Base-by-base conservation (phyloP, 2,888 invertebrate genomes). In the Oscheius sp. region DNA sequence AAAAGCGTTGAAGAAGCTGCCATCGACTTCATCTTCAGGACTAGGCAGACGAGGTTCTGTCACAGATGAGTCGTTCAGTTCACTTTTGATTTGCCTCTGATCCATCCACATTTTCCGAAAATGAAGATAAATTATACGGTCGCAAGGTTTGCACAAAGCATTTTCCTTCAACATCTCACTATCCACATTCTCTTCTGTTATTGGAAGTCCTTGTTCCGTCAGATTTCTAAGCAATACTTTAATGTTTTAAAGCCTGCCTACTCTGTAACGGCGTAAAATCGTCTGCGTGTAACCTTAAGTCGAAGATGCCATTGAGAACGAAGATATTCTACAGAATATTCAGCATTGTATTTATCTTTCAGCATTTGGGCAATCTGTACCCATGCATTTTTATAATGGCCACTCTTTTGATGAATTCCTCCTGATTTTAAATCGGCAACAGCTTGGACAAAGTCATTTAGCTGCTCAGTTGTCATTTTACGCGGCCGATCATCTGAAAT, bases 261-360 rank as follows among this genome's bases (percentile, higher is more conserved):
- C 64, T 64, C 64, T 23, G 50, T 64, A 8, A 64, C 64, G 23
- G 64, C 64, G 48, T 64, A 64, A 34, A 64, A 64, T 33, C 50
- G 31, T 34, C 64, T 31, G 12, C 64, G 31, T 12, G 64, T 64
- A 4, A 64, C 64, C 20, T 64, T 64, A 3, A 64, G 48, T 15
- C 64, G 46, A 2, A 64, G 48, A 48, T 64, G 64, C 64, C 64
- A 64, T 34, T 64, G 64, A 15, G 64, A 46, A 10, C 64, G 48
- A n/a, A 64, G 64, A 48, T 64, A 50, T 48, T 64, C 64, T 12
- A 64, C 50, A 5, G 64, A 64, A 17, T 64, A 64, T 8, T 64
- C 64, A 17, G 45, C 50, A 48, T 64, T 48, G 48, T 64, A 25
- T 10, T 50, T 46, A 3, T 46, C 64, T 29, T 64, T 64, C 48